A percentile compares a stretch with the other conserved stretches of the same genome.
Evolutionary conservation across 37 sponge, comb jelly and placozoan genomes (phyloP).

Genomic region (Chondrosia reniformis): DNA sequence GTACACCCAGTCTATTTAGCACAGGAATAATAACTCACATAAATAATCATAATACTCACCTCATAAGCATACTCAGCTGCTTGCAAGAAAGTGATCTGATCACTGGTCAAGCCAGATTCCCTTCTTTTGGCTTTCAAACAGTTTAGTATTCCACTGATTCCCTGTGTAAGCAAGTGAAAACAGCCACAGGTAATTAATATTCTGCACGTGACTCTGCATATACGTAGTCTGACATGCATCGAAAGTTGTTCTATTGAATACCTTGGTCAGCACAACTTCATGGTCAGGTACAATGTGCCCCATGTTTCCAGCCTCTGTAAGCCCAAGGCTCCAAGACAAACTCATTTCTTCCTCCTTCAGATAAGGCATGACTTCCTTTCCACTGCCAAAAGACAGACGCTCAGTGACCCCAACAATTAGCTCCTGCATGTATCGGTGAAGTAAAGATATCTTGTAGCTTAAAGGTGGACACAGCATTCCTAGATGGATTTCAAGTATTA

Average conservation of each 20-base stretch:
- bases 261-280: slow-evolving; percentile 10
- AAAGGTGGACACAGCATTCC: too few relatives aligned
- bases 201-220: neutral
- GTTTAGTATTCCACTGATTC: slow-evolving; percentile 25
- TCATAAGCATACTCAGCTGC: slow-evolving; percentile 34
- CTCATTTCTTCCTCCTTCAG: slow-evolving; percentile 15
- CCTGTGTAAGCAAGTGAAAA: neutral
- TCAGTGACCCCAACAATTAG: slow-evolving; percentile 49
- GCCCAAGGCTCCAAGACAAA: slow-evolving; percentile 19
- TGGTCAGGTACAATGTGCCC: slow-evolving; percentile 49
- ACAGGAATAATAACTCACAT: neutral
- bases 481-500: neutral
- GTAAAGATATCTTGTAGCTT: neutral
- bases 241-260: too few relatives aligned
- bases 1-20: neutral
- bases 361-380: slow-evolving; percentile 54
- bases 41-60: slow-evolving; percentile 7
- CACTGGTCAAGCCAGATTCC: neutral
- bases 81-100: slow-evolving; percentile 28
- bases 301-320: slow-evolving; percentile 49
- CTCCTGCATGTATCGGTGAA: slow-evolving; percentile 20
- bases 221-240: too few relatives aligned
- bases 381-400: slow-evolving; percentile 47
- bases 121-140: neutral
- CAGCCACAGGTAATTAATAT: neutral